Base-by-base conservation (phyloP, 35 echinoderm and acorn worm species). In the Diadema setosum region DNA sequence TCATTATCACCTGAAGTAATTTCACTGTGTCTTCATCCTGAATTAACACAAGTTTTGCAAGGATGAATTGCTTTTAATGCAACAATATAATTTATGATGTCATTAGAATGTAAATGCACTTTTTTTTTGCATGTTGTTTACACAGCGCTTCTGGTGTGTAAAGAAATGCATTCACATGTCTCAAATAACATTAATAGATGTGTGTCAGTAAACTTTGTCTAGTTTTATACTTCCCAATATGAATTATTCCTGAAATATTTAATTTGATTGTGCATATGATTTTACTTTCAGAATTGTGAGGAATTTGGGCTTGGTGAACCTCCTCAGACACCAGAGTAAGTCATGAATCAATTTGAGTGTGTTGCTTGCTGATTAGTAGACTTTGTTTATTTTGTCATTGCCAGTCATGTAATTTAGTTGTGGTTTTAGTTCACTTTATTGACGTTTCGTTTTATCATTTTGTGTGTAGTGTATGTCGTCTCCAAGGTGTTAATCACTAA, bases 291-390 rank as follows among this genome's bases (percentile, higher is more conserved):
- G 95, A 83, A 93, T 93, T 31, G 74, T 97, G 11, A 89, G 91
- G 44, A 85, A 97, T 61, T 93, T 86, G 41, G 95, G 95, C 37
- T 42, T 97, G 25, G 45, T 97, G n/a, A 93, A 93, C 42, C 67
- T 97, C 15, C 17, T 70, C 27, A 97, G 89, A 84, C 87, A 90
- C 56, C 91, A 93, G 35, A 87, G 95, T 97, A 87, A 97, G 95
- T 97, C 48, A 52, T 11, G 48, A 52, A 52, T 52, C 9, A 52
- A 9, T 11, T 52, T 52, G n/a, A 11, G 48, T 52, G 9, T 52
- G 48, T 52, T 52, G n/a, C n/a, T n/a, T 52, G 48, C n/a, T 52
- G 48, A 52, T 52, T 52, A n/a, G n/a, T 52, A 52, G 9, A 11
- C 48, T 52, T 9, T 52, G 48, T 52, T n/a, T 11, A 11, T 9